Percentiles rank a stretch among this genome's conserved stretches.
phyloP scores from a whole-genome alignment of 2,797 vertebrate species.

The Anguilla anguilla region DNA sequence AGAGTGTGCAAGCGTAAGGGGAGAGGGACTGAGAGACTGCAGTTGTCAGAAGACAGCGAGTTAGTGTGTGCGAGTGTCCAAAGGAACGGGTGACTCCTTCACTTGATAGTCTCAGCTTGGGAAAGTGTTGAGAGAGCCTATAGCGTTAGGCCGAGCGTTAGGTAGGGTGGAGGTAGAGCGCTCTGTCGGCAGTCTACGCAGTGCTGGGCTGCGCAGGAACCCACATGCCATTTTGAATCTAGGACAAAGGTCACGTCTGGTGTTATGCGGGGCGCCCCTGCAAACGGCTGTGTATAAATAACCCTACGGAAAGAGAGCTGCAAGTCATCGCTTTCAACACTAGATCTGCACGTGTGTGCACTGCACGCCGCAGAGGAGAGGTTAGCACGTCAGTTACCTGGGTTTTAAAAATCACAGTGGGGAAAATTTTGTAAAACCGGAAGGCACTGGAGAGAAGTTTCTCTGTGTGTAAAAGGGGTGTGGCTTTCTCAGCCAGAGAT shows the following conservation, averaged over 20 bases:
- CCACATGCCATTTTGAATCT: slow-evolving; percentile 23
- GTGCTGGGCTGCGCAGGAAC: neutral
- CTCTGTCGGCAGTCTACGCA: neutral
- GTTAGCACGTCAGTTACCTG: neutral
- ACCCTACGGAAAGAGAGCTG: neutral
- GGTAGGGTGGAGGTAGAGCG: neutral
- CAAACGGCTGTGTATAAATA: slow-evolving; percentile 20
- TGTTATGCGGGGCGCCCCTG: neutral
- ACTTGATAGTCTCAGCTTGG: neutral
- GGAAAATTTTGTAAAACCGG: neutral
- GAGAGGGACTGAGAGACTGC: neutral
- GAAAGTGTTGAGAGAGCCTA: neutral
- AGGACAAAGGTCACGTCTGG: slow-evolving; percentile 15
- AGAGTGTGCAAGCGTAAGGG: neutral
- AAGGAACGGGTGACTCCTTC: neutral
- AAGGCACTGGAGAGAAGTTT: no score
- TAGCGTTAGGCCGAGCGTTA: neutral
- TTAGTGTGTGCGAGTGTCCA: neutral
- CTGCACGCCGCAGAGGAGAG: neutral
- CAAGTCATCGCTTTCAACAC: neutral
- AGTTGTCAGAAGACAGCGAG: neutral
- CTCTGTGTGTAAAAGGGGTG: neutral
- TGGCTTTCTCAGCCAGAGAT: neutral
- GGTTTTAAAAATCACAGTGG: neutral
- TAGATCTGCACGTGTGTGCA: neutral